Evolutionary conservation across 2,888 invertebrate genomes (phyloP).

Genomic region (Fragum whitleyi): DNA sequence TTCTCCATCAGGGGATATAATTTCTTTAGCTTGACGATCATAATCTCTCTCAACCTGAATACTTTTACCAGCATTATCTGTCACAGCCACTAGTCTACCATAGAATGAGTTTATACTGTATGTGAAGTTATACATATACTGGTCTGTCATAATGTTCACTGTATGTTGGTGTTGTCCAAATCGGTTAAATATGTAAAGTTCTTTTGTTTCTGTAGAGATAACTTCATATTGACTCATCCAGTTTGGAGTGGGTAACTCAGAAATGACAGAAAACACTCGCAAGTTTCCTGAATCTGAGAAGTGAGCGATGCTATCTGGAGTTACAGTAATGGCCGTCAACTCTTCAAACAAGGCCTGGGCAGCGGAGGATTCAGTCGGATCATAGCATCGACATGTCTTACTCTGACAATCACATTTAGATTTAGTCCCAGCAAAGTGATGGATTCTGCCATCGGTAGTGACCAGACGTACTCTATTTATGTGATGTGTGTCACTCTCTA

Average conservation of each 20-base stretch:
- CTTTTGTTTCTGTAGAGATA: slow-evolving; percentile 96
- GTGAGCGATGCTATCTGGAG: slow-evolving; percentile 97
- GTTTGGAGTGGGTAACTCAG: slow-evolving; percentile 79
- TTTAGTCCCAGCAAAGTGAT: slow-evolving; percentile 96
- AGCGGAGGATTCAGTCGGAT: slow-evolving; percentile 89
- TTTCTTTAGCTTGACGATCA: slow-evolving; percentile 92
- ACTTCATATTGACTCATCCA: slow-evolving; percentile 91
- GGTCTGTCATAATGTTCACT: slow-evolving; percentile 97
- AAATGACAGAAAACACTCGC: slow-evolving; percentile 88
- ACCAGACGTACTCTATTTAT: slow-evolving; percentile 94
- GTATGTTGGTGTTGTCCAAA: slow-evolving; percentile 98
- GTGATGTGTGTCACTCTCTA: slow-evolving; percentile 95
- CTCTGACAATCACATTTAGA: slow-evolving; percentile 85
- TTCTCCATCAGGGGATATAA: slow-evolving; percentile 79
- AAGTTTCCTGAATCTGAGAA: slow-evolving; percentile 95
- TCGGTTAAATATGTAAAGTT: slow-evolving; percentile 88
- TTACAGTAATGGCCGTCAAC: slow-evolving; percentile 93
- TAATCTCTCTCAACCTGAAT: slow-evolving; percentile 95
- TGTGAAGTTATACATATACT: slow-evolving; percentile 96
- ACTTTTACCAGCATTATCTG: slow-evolving; percentile 95
- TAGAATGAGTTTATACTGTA: slow-evolving; percentile 99
- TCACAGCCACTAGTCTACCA: slow-evolving; percentile 96
- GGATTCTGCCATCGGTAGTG: slow-evolving; percentile 96
- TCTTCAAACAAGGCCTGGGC: slow-evolving; percentile 97
- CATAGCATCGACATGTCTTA: slow-evolving; percentile 96